Evolutionary conservation across 1,140 invertebrate genomes (phyloP), one percentile per base, ranked within the genome.

Genomic region (Orchesella cincta): DNA sequence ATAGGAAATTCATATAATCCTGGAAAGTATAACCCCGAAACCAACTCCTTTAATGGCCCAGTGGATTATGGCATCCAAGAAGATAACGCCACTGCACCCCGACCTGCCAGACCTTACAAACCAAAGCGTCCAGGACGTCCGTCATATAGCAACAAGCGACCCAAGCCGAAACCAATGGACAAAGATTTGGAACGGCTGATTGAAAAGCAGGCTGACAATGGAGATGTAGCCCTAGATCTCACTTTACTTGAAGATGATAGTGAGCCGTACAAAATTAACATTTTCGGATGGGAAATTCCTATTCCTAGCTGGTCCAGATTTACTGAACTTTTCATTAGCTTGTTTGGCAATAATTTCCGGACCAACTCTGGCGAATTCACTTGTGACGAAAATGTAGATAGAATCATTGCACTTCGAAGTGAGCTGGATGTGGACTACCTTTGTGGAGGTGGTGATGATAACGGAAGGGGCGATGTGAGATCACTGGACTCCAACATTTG

Each of bases 281-380:
- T 67, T 8, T 33, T 67, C n/a, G 62, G 62, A 3, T 67, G 62
- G 62, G 62, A 67, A 31, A 67, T 67, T 67, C 62, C 62, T 3
- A 29, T 67, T 31, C 2, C 33, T 12, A 67, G 33, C 29, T 67
- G 62, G 62, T 12, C 28, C 12, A 31, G 2, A 8, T 67, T 67
- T 33, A 67, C 62, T 1, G 31, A 67, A 2, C 8, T 67, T 31
- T 67, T 67, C 62, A 26, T 12, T 3, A 14, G 29, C 29, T 67
- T 67, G 1, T 67, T 67, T 23, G 62, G 8, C 5, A 23, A 67
- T 31, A 67, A 33, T 12, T 67, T 67, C 29, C 2, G 62, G 31
- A 67, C 31, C 8, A 33, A 29, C n/a, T 29, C 62, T 29, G 62
- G 62, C 3, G 62, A 67, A 67, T 67, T 67, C 23, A 67, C 62